Percentiles rank a stretch among this genome's conserved stretches.
Evolutionary conservation across 2,113 vertebrate genomes (phyloP).

Genomic region (Alexandromys fortis): DNA sequence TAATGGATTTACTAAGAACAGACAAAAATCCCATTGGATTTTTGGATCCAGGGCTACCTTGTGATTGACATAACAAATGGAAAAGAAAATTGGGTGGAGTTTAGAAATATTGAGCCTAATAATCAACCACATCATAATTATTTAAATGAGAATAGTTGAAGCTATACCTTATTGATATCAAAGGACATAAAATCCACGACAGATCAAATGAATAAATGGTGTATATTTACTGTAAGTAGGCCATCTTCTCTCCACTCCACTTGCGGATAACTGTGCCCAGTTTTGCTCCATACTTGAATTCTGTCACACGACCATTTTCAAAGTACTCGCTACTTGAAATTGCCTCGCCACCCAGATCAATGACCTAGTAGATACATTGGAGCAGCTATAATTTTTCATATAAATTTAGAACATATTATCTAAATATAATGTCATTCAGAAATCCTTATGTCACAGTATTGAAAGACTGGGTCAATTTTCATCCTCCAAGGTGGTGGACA

Average conservation of each 20-base stretch:
- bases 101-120: background rate
- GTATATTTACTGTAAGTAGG: conserved; percentile 88
- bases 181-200: fast-evolving
- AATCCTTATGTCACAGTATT: background rate
- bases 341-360: conserved; percentile 92
- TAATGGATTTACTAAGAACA: too few relatives aligned
- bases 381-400: background rate
- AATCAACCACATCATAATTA: background rate
- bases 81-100: background rate
- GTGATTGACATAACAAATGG: background rate
- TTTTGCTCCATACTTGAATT: conserved; percentile 94
- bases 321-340: conserved; percentile 87
- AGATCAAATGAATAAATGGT: fast-evolving
- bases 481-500: background rate
- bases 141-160: background rate
- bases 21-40: background rate
- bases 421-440: background rate
- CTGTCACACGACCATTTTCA: conserved; percentile 92
- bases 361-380: conserved; percentile 86
- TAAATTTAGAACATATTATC: background rate
- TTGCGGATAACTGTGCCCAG: conserved; percentile 91
- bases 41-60: background rate
- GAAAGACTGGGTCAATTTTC: background rate
- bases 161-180: background rate
- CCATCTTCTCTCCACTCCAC: conserved; percentile 93